Base-by-base conservation (phyloP, 2,888 invertebrate species). In the Trichogramma dendrolimi region DNA sequence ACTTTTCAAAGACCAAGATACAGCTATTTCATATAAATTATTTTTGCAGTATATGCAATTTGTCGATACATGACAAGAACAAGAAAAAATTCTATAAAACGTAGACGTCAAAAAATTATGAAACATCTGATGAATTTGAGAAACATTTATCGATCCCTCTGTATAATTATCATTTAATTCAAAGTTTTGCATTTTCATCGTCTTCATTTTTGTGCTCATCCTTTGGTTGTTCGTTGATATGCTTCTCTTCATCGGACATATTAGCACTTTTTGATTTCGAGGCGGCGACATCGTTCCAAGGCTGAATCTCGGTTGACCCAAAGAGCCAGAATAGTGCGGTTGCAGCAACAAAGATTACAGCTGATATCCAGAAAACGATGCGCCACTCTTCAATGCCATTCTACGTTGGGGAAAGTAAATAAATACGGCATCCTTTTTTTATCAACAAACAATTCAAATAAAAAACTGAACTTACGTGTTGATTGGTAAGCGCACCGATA, bases 371-470 rank as follows among this genome's bases (percentile, higher is more conserved):
- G 73, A 91, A 91, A 56, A 90, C 85, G 41, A 84, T 83, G 55
- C 88, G 84, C 91, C 91, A 91, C 75, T 90, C 86, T 38, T 84
- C 81, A 58, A 91, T 82, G n/a, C 89, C 88, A 68, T 89, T 90
- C 90, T 91, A 75, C n/a, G 81, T 81, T 64, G 58, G 3, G 54
- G 2, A 5, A 49, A 27, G 47, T 40, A 40, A 50, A 52, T 47
- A 49, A 60, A 55, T 27, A 5, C 4, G 11, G 4, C 11, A 11
- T 7, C 8, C 14, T 46, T 27, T 55, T 46, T 41, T 43, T n/a
- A 14, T 43, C 42, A 43, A 55, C 11, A 55, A 11, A 27, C 6
- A 14, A n/a, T 5, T n/a, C 2, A 7, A 43, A 43, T 55, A 14
- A 56, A 48, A 56, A 40, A n/a, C 4, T 6, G 6, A 40, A 61